Evolutionary conservation across 2,888 invertebrate species (phyloP), one percentile per base, ranked within the genome.

Genomic region (Drosophila mimetica): DNA sequence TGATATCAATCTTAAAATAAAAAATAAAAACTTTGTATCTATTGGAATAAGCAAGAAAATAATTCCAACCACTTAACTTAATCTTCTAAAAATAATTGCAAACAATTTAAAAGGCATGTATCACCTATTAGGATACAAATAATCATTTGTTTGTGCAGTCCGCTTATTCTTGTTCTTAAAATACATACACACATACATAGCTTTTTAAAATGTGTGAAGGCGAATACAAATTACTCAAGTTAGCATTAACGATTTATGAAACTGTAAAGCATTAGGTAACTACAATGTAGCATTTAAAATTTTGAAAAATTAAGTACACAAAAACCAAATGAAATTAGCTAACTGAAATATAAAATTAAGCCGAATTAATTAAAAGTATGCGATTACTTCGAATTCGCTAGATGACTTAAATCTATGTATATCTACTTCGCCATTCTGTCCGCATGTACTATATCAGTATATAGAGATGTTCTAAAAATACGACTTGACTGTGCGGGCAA

Each of bases 221-320:
- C 37, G 16, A 41, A 41, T 46, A 41, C 14, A 11, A 41, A 18
- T 39, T 37, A 57, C 36, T 20, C 42, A 36, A 22, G 39, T 30
- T 41, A 42, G 42, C 14, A 34, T 28, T 20, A 51, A 44, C 47
- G 16, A 47, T 41, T 63, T 61, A 54, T 47, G 22, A 41, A 70
- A 70, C 54, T 69, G 67, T 65, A 64, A 65, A 60, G 50, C 58
- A 65, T 74, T 71, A 74, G 76, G 67, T 69, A 75, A 53, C 75
- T 50, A 65, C 71, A 71, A 63, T 63, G 61, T 59, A 69, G 57
- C 65, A 76, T 76, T 74, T 65, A 61, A 44, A 69, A 71, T 77
- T 67, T 57, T 39, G 50, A 71, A 63, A 50, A 64, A 46, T 20
- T n/a, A 55, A 54, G 57, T 30, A 53, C 36, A 34, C 20, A 5